Conservation (phyloP, 2,888 invertebrate species). For the Archips crataeganus region DNA sequence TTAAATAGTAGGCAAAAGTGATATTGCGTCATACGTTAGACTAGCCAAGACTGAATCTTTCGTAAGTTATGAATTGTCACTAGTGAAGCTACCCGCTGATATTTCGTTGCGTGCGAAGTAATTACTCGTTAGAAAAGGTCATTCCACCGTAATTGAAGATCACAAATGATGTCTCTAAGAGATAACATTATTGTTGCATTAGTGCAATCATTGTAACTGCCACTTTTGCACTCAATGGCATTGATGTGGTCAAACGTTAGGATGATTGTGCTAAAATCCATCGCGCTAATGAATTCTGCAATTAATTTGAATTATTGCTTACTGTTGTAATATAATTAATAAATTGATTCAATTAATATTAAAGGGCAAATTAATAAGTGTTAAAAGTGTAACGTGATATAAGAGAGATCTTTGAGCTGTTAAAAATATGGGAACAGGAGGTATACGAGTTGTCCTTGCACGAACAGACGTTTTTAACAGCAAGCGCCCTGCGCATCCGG, state of each 20-base stretch:
- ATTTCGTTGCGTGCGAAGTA: conserved; percentile 68
- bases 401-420: conserved; percentile 56
- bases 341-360: not conserved
- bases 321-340: not conserved
- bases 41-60: conserved; percentile 53
- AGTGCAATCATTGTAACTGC: conserved; percentile 45
- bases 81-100: conserved; percentile 57
- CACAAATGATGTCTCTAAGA: conserved; percentile 53
- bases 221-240: conserved; percentile 42
- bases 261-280: conserved; percentile 25
- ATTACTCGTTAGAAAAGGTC: conserved; percentile 69
- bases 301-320: not conserved
- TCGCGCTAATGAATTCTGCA: not conserved
- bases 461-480: conserved; percentile 55
- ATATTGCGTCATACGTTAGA: conserved; percentile 65
- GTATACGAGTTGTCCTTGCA: conserved; percentile 66
- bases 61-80: conserved; percentile 70
- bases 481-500: conserved; percentile 67
- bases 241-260: conserved; percentile 26
- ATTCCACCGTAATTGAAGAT: conserved; percentile 62
- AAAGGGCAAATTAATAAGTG: not conserved
- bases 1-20: conserved; percentile 64
- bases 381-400: conserved; percentile 43
- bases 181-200: conserved; percentile 53
- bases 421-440: conserved; percentile 66